Evolutionary conservation across 1,140 invertebrate genomes (phyloP).

Genomic region (Drosophila truncata): DNA sequence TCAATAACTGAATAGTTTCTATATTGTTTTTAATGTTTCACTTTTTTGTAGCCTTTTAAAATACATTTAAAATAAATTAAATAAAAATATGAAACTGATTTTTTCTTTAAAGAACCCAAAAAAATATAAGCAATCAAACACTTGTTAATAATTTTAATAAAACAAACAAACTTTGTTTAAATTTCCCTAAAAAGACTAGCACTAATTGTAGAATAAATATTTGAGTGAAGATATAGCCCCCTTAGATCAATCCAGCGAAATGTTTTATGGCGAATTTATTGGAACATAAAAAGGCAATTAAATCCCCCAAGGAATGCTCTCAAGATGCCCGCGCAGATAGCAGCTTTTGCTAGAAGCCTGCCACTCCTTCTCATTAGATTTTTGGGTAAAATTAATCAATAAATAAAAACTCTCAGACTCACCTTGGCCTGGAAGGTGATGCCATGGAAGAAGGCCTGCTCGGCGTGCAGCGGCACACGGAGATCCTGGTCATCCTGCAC

Average conservation of each 20-base stretch:
- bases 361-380: neutral
- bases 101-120: too few relatives aligned
- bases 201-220: constrained; percentile 5
- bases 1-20: neutral
- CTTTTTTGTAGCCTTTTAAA: neutral
- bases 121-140: neutral
- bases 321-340: constrained; percentile 8
- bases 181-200: neutral
- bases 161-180: neutral
- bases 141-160: neutral
- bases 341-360: neutral
- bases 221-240: constrained; percentile 1
- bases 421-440: constrained; percentile 99
- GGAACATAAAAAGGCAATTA: constrained; percentile 39
- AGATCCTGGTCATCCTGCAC: constrained; percentile 98
- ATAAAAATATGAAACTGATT: neutral
- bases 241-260: constrained; percentile 17
- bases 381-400: neutral
- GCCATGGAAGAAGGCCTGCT: constrained; percentile 98
- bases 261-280: constrained; percentile 39
- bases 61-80: neutral
- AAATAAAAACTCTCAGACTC: constrained; percentile 47
- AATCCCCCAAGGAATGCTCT: constrained; percentile 10
- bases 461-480: constrained; percentile 96
- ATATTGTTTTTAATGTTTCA: neutral